Evolutionary conservation across 2,797 vertebrate genomes (phyloP).

Genomic region (Sebastes kiyomatsui): DNA sequence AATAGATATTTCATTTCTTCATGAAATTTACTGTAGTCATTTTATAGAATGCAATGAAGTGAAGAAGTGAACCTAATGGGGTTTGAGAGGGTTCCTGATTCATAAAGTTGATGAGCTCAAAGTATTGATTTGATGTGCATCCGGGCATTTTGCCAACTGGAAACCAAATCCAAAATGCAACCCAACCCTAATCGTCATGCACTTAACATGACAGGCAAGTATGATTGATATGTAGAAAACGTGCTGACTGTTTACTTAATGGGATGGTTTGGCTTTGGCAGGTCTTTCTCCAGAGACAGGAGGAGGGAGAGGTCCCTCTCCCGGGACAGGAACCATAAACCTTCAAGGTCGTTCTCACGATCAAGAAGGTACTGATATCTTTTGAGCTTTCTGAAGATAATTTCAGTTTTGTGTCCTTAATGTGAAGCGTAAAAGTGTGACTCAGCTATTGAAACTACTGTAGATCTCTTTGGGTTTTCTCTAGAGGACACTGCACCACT

Average conservation of each 20-base stretch:
- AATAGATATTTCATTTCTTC: neutral
- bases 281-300: conserved; percentile 98
- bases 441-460: fast-evolving
- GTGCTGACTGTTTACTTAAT: neutral
- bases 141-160: neutral
- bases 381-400: neutral
- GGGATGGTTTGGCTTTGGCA: conserved; percentile 56
- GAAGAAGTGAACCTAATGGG: neutral
- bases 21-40: neutral
- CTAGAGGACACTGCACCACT: neutral
- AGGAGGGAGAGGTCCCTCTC: conserved; percentile 97
- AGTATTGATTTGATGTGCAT: neutral
- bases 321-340: conserved; percentile 97
- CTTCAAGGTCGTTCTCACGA: conserved; percentile 95
- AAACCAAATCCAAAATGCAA: neutral
- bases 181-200: neutral
- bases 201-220: neutral
- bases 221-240: neutral
- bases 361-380: conserved; percentile 89
- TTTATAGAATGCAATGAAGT: neutral
- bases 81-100: neutral
- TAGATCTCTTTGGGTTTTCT: neutral
- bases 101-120: neutral
- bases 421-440: neutral
- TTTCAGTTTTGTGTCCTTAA: neutral